Conservation (phyloP, 2,888 invertebrate genomes). For the Zaprionus obscuricornis region DNA sequence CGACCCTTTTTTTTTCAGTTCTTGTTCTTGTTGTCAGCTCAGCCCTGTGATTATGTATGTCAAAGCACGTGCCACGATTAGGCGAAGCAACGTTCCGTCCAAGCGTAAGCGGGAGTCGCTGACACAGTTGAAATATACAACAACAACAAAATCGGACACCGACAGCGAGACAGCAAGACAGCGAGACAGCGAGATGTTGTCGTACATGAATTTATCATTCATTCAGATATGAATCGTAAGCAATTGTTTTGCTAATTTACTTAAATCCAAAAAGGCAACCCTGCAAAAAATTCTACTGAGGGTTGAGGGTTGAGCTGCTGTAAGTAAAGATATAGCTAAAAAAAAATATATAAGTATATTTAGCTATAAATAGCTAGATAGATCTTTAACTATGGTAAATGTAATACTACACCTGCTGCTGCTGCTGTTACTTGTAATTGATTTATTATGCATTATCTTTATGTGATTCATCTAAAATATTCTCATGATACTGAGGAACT, state of each 20-base stretch:
- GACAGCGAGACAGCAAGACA: too few species aligned
- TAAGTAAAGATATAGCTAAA: too few species aligned
- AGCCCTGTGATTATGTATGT: slow-evolving; percentile 75
- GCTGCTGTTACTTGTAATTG: not conserved
- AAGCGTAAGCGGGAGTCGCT: slow-evolving; percentile 58
- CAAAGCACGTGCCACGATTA: slow-evolving; percentile 75
- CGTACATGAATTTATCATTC: too few species aligned
- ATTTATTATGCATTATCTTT: slow-evolving; percentile 1
- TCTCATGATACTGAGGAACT: slow-evolving; percentile 11
- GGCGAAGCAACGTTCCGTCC: slow-evolving; percentile 65
- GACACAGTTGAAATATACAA: slow-evolving; percentile 1
- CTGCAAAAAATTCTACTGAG: too few species aligned
- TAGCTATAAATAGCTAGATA: too few species aligned
- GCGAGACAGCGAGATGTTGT: too few species aligned
- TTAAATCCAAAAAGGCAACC: too few species aligned
- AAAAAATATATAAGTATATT: too few species aligned
- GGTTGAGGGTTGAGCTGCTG: too few species aligned
- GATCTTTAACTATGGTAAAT: too few species aligned
- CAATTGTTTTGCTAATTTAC: slow-evolving; percentile 70
- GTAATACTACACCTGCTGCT: too few species aligned
- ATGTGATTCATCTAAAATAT: not conserved
- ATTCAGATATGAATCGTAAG: too few species aligned
- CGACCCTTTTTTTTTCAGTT: slow-evolving; percentile 39
- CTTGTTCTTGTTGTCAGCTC: slow-evolving; percentile 26
- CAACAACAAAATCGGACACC: not conserved